These are phyloP conservation scores for Leptopilina clavipes DNA, from an alignment of 1,140 invertebrate genomes.

Conservation along the genomic window DNA sequence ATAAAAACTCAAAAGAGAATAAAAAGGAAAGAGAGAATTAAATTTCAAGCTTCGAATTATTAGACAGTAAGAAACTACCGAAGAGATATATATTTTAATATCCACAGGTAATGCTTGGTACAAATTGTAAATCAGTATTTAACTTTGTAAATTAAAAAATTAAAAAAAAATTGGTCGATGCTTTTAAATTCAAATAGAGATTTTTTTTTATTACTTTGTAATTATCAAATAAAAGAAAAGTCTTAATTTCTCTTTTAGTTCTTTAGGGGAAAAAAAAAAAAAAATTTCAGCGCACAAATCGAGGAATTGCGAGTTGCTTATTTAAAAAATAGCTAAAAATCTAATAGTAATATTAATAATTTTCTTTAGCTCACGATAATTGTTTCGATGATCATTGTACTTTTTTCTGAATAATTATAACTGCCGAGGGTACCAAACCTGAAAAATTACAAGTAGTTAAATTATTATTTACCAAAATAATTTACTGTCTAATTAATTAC, in stretches of 20 bases:
- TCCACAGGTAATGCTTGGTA: neutral
- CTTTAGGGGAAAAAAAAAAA: neutral
- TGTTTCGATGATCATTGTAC: conserved; percentile 42
- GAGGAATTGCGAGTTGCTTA: neutral
- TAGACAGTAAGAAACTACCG: conserved; percentile 18
- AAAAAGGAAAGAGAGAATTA: neutral
- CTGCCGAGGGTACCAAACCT: conserved; percentile 88
- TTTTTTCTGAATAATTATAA: conserved; percentile 82
- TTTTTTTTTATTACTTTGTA: neutral
- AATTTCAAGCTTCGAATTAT: neutral
- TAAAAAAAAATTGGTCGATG: neutral
- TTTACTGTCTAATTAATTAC: too few relatives aligned
- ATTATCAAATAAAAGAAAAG: conserved; percentile 6
- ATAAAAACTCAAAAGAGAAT: neutral
- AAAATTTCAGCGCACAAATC: neutral
- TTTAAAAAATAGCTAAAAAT: neutral
- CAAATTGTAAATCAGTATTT: conserved; percentile 31
- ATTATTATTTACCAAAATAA: too few relatives aligned
- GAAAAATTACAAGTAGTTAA: conserved; percentile 65
- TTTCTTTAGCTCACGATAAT: conserved; percentile 10
- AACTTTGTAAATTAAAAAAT: neutral
- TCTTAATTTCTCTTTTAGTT: conserved; percentile 14
- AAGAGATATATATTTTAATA: neutral
- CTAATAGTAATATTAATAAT: neutral
- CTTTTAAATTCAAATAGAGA: too few relatives aligned